Conservation (phyloP, 2,888 invertebrate species). For the Galerucella calmariensis region DNA sequence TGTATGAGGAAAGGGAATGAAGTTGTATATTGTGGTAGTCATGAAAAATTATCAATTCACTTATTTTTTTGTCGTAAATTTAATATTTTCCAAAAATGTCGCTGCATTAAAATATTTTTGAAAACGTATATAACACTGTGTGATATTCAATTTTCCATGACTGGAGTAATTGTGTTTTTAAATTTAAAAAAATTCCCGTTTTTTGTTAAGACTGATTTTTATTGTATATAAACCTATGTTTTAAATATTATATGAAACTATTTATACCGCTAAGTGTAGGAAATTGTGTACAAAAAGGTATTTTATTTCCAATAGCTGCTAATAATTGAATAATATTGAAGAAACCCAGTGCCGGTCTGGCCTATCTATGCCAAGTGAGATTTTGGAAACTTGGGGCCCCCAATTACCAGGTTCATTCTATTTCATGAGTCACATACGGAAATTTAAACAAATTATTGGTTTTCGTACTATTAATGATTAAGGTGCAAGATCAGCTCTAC, state of each 20-base stretch:
- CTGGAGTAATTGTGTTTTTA: neutral
- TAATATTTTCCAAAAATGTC: no score
- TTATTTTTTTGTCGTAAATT: neutral
- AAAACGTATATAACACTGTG: no score
- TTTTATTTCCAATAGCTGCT: neutral
- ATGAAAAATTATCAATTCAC: neutral
- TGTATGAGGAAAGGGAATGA: neutral
- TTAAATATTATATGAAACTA: conserved; percentile 11
- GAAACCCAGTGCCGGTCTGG: no score
- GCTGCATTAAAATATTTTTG: no score
- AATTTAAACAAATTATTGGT: no score
- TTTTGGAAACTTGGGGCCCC: no score
- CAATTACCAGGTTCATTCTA: no score
- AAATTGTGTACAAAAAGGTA: neutral
- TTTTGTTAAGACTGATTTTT: conserved; percentile 31
- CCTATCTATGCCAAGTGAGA: no score
- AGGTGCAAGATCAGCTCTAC: no score
- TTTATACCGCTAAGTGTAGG: neutral
- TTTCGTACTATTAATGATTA: no score
- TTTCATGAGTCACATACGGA: no score
- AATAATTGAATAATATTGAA: neutral
- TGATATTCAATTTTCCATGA: no score
- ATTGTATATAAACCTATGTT: conserved; percentile 17
- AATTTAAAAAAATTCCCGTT: conserved; percentile 17
- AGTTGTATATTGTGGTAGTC: neutral